Base-by-base conservation (phyloP, 1,140 invertebrate species). In the Sminthurinus signatus region DNA sequence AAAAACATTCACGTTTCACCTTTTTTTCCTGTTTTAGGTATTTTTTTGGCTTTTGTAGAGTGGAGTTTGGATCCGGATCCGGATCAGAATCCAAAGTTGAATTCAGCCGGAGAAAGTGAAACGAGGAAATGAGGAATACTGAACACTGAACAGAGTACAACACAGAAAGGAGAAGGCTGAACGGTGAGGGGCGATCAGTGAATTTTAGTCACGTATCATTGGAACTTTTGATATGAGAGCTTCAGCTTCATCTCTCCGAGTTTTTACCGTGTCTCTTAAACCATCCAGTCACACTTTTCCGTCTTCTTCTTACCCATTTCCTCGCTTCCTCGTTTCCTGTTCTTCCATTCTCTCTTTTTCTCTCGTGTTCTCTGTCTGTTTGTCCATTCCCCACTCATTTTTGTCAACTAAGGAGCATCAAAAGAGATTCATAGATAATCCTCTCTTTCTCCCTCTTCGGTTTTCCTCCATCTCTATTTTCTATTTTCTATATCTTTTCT, bases 141-240 rank as follows among this genome's bases (percentile, higher is more conserved):
- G n/a, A 8, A 48, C 8, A 48, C 8, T 5, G 23, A 48, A 25
- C 5, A 48, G n/a, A n/a, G n/a, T n/a, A n/a, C n/a, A n/a, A n/a
- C 19, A 19, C 8, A 21, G 8, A 25, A 48, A 25, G 10, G 17
- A 48, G 44, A 48, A 48, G 8, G 44, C n/a, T n/a, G n/a, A n/a
- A n/a, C n/a, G 17, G 44, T n/a, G 44, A 48, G n/a, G 19, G 44
- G 46, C 28, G 50, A 52, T 52, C 50, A 52, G 50, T 52, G 50
- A 52, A 52, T 8, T 14, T 52, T 52, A n/a, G 50, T 52, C 50
- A 52, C 50, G 50, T 52, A 14, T 52, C 50, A 52, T 52, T 52
- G 50, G 50, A 52, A 52, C 50, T 52, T 52, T 52, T 52, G 50
- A 52, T 52, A 52, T 52, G 50, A 52, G 50, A 52, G 23, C 50